Evolutionary conservation across 2,888 invertebrate species (phyloP), one percentile per base, ranked within the genome.

Genomic region (Ophraella communa): DNA sequence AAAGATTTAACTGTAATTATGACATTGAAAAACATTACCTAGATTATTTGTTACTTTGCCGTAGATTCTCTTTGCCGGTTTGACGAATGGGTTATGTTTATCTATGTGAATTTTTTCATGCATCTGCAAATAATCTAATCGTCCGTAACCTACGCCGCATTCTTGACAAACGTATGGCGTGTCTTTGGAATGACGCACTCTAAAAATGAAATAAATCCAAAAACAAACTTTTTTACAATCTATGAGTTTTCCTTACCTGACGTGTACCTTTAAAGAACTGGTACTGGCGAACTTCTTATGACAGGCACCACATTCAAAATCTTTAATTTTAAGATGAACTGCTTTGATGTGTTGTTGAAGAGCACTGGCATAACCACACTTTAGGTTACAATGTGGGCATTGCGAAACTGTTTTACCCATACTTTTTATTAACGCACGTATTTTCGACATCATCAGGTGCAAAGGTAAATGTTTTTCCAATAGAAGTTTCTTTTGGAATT

Each of bases 191-290:
- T 63, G 63, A 23, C 17, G 30, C 7, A 52, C 30, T 33, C 62
- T 63, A 21, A 17, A 45, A 54, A 61, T 21, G 23, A 35, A 7
- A n/a, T 17, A n/a, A n/a, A n/a, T n/a, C n/a, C n/a, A n/a, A n/a
- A n/a, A n/a, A n/a, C n/a, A n/a, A n/a, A n/a, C n/a, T n/a, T n/a
- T n/a, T n/a, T n/a, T n/a, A n/a, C n/a, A n/a, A n/a, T n/a, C n/a
- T n/a, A n/a, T n/a, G n/a, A n/a, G n/a, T n/a, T 27, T n/a, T 23
- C 27, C 17, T 47, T 63, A 63, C 63, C 58, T 63, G 17, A 24
- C 21, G 21, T 63, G 63, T 20, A 42, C 18, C 5, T 4, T 18
- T 53, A 63, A 44, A 11, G 52, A 33, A 14, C 20, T 14, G 17
- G 20, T 58, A 4, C 53, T 24, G 14, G 42, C 23, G 51, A 63